These are phyloP conservation scores for Protophormia terraenovae DNA, from an alignment of 2,888 invertebrate species.

Conservation along the genomic window DNA sequence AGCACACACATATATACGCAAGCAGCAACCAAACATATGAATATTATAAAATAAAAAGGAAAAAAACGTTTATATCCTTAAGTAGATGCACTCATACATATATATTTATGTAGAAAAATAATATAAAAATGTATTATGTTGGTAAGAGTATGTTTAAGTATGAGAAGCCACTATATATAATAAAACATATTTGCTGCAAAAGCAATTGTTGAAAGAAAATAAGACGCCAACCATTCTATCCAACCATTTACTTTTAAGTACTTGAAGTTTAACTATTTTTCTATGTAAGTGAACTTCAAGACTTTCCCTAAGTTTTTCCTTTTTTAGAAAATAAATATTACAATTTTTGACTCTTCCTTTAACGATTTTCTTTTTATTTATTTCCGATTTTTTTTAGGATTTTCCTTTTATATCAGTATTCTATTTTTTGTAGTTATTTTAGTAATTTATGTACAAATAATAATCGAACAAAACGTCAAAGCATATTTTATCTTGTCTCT, in stretches of 20 bases:
- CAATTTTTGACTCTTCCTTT: neutral
- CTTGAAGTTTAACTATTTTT: neutral
- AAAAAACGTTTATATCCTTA: neutral
- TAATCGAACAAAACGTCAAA: conserved; percentile 29
- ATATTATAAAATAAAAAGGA: neutral
- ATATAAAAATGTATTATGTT: neutral
- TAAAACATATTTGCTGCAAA: neutral
- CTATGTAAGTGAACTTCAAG: neutral
- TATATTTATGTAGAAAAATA: neutral
- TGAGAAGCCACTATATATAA: neutral
- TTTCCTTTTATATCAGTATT: neutral
- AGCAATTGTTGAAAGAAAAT: neutral
- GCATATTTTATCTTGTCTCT: conserved; percentile 15
- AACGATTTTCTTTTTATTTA: neutral
- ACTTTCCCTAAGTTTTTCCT: neutral
- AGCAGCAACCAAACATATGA: neutral
- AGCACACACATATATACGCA: neutral
- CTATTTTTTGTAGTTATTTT: neutral
- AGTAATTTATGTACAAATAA: conserved; percentile 8
- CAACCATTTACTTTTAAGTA: neutral
- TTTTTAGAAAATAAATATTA: neutral
- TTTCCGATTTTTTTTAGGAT: neutral
- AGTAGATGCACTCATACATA: neutral
- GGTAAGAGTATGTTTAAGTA: neutral
- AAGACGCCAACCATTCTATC: neutral